Percentiles rank a stretch among this genome's conserved stretches.
Conservation (phyloP, 1,140 invertebrate species). For the Pseudomyrmex concolor region DNA sequence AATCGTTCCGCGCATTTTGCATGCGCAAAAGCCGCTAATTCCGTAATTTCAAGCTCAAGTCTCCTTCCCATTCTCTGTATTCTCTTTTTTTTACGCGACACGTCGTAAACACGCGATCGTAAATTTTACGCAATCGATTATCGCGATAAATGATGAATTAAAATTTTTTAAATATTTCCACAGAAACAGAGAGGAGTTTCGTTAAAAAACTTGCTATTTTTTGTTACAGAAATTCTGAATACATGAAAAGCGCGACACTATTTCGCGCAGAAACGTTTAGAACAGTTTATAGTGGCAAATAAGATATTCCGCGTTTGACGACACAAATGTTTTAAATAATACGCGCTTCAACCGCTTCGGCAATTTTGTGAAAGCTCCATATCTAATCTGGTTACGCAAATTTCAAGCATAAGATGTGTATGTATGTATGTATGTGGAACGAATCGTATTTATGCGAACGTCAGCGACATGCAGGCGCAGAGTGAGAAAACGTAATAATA, state of each 20-base stretch:
- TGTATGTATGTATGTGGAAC: slow-evolving; percentile 11
- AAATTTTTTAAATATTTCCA: too few relatives aligned
- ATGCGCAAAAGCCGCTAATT: background rate
- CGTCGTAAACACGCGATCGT: background rate
- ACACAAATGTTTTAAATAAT: slow-evolving; percentile 37
- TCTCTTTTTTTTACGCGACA: background rate
- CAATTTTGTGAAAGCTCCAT: slow-evolving; percentile 26
- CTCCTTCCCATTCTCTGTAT: background rate
- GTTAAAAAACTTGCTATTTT: background rate
- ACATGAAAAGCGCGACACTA: too few relatives aligned
- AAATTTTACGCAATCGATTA: background rate
- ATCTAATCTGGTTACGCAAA: slow-evolving; percentile 49
- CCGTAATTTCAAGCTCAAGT: too few relatives aligned
- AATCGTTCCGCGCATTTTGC: slow-evolving; percentile 29
- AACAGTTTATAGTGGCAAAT: background rate
- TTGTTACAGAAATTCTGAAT: background rate
- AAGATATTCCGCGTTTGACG: slow-evolving; percentile 3
- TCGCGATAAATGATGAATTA: background rate
- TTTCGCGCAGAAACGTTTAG: background rate
- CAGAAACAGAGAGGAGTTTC: background rate
- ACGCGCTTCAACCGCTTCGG: background rate
- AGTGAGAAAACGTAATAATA: too few relatives aligned
- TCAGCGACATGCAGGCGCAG: background rate
- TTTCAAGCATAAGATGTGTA: slow-evolving; percentile 15
- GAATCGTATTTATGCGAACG: slow-evolving; percentile 29